phyloP scores from a whole-genome alignment of 2,888 invertebrate species.

The Amphipyra berbera region DNA sequence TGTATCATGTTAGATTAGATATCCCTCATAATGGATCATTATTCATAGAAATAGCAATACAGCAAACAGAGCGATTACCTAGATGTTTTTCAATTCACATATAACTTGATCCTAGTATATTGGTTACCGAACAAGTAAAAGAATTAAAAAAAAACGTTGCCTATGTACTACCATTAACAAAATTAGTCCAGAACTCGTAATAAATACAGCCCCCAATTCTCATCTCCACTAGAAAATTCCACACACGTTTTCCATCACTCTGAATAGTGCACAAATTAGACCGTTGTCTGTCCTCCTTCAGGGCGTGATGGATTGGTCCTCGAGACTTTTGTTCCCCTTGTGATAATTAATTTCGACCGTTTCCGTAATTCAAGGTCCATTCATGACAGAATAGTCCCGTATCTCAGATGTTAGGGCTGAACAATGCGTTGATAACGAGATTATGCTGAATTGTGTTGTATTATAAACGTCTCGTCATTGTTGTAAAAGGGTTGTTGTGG shows the following conservation, averaged over 20 bases:
- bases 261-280: conserved; percentile 64
- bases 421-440: conserved; percentile 60
- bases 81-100: too few relatives aligned
- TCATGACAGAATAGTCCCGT: conserved; percentile 61
- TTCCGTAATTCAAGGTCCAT: conserved; percentile 64
- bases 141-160: too few relatives aligned
- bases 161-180: background rate
- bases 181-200: background rate
- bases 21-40: too few relatives aligned
- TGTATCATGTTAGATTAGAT: too few relatives aligned
- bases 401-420: conserved; percentile 58
- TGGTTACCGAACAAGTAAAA: too few relatives aligned
- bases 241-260: conserved; percentile 37
- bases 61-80: too few relatives aligned
- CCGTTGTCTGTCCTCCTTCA: conserved; percentile 72
- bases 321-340: conserved; percentile 74
- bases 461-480: conserved; percentile 55
- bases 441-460: conserved; percentile 57
- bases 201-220: conserved; percentile 28
- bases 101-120: too few relatives aligned
- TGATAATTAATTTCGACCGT: conserved; percentile 76
- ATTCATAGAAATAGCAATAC: too few relatives aligned
- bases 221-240: conserved; percentile 38
- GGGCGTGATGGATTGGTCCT: conserved; percentile 73
- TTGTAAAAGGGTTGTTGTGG: conserved; percentile 52